Conservation (phyloP, 2,797 vertebrate species). For the Sebastes itinus region DNA sequence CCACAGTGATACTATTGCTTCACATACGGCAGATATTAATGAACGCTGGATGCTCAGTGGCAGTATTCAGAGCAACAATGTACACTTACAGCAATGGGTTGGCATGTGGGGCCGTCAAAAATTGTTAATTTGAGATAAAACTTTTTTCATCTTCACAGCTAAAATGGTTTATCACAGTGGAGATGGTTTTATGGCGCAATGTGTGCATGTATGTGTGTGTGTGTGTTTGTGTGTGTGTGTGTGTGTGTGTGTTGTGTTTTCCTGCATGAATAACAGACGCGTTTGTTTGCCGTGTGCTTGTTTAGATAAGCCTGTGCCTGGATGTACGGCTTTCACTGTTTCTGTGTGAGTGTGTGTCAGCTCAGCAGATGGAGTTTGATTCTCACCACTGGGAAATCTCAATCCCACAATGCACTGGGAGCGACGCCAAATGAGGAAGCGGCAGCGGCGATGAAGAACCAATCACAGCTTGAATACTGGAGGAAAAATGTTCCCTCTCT, state of each 20-base stretch:
- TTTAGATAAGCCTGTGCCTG: conserved; percentile 71
- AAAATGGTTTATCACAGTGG: conserved; percentile 76
- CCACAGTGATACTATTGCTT: conserved; percentile 71
- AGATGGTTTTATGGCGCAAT: conserved; percentile 56
- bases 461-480: conserved; percentile 57
- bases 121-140: conserved; percentile 54
- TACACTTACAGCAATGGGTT: conserved; percentile 7
- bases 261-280: conserved; percentile 51
- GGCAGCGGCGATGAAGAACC: conserved; percentile 57
- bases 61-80: conserved; percentile 46
- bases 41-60: conserved; percentile 36
- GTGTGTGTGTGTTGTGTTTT: conserved; percentile 20
- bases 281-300: conserved; percentile 71
- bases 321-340: conserved; percentile 60
- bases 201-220: not conserved
- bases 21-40: conserved; percentile 45
- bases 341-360: conserved; percentile 48
- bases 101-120: conserved; percentile 19
- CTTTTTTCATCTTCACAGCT: conserved; percentile 60
- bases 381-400: conserved; percentile 77
- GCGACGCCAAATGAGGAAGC: conserved; percentile 65
- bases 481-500: not conserved
- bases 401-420: conserved; percentile 80
- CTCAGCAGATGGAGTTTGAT: conserved; percentile 74
- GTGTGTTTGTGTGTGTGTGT: not conserved